Evolutionary conservation across 2,888 invertebrate species (phyloP), one percentile per base, ranked within the genome.

Genomic region (Meloe dianella): DNA sequence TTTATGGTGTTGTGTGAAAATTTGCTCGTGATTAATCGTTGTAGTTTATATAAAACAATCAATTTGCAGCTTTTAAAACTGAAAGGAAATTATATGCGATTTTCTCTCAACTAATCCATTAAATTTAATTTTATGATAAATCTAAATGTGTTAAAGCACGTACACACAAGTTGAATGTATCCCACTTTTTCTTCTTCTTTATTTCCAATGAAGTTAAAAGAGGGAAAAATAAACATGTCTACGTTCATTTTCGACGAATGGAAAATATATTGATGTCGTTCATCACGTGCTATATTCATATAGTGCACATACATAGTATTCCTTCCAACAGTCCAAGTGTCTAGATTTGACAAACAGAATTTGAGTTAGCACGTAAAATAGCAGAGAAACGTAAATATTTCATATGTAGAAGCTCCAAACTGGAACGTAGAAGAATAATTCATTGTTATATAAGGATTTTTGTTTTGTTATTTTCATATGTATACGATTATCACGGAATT

Each of bases 361-460:
- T 77, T 78, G 77, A 77, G 76, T 77, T 74, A 74, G 67, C 74
- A 69, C 74, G 73, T 74, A 72, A 74, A 77, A 76, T 75, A 12
- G 75, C 73, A 70, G 74, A 74, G 76, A 75, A 77, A 78, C 76
- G 77, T 77, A 77, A 78, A 78, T 77, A 77, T 77, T 77, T 78
- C 77, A 78, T 74, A 72, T 51, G 72, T 73, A 73, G 75, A 75
- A 73, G 77, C 76, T 75, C 73, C 73, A 51, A n/a, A 74, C 75
- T 72, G 75, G 74, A 74, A 72, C 51, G 74, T 73, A 65, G 75
- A 41, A 5, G 41, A 76, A 77, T 77, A 77, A 78, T 78, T 78
- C 77, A 78, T 77, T 77, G 75, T 77, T 75, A 74, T 74, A 75
- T 72, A 75, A 74, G 17, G 75, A 77, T 72, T 74, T 75, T 74